Base-by-base conservation (phyloP, 2,113 vertebrate species). In the Hippocampus mohnikei region DNA sequence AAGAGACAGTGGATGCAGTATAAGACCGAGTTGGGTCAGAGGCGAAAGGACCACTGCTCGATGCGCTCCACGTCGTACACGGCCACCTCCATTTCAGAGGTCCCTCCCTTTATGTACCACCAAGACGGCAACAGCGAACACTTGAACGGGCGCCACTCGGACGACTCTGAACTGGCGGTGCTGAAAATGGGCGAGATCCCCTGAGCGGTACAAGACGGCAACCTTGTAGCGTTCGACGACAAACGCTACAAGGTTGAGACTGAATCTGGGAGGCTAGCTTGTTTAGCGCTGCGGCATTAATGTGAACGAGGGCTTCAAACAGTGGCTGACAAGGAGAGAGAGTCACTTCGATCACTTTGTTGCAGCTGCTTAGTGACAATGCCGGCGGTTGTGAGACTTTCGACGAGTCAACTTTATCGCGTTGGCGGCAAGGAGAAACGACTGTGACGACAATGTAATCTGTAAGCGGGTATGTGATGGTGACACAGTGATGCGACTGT, bases 1-100 rank as follows among this genome's bases (percentile, higher is more conserved):
- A 96, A 94, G 90, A 93, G 97, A 64, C 96, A 98, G 1, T 97
- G 96, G 97, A 85, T 91, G 11, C 94, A 96, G 85, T 93, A 94
- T 37, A 96, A 96, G 81, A 91, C 91, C 3, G 95, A 96, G 69
- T 95, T 94, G 95, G 92, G 93, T 23, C 95, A 96, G 80, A 90
- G 94, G 21, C 89, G 94, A 23, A 91, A 94, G 1, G 92, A 94
- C 11, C 93, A 94, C 86, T 95, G 91, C 25, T 93, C 93, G 13
- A 93, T 91, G 0, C 94, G 96, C 41, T 94, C 94, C 67, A 93
- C 94, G 21, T 94, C 95, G 75, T 95, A 93, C 75, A 95, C 95
- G 0, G 94, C 93, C 0, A 96, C 95, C 0, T 96, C 95, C 21
- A 94, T 95, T 91, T 93, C 90, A 0, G 95, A 95, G 69, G 91